Conservation (phyloP, 2,888 invertebrate genomes). For the Gnatocerus cornutus region DNA sequence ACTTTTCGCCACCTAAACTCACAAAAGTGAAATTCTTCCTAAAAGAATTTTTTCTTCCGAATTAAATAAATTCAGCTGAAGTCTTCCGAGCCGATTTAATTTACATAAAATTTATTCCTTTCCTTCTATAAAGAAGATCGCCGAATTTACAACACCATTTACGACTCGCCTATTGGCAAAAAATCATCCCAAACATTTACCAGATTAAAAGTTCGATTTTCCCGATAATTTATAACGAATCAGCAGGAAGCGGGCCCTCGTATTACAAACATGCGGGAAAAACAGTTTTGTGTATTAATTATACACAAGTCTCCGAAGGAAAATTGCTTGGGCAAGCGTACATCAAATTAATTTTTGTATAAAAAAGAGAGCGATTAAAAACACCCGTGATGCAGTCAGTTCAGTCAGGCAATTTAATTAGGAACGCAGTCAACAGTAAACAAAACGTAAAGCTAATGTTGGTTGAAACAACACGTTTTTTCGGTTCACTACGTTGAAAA, state of each 20-base stretch:
- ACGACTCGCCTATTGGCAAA: slow-evolving; percentile 17
- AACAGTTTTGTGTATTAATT: slow-evolving; percentile 11
- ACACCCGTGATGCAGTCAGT: slow-evolving; percentile 9
- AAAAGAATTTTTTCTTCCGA: slow-evolving; percentile 12
- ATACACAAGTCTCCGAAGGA: slow-evolving; percentile 6
- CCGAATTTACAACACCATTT: slow-evolving; percentile 17
- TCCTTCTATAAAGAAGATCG: slow-evolving; percentile 7
- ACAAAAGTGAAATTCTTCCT: too few relatives aligned
- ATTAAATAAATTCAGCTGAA: slow-evolving; percentile 13
- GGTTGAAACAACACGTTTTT: neutral
- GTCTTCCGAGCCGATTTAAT: slow-evolving; percentile 6
- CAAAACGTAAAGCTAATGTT: slow-evolving; percentile 12
- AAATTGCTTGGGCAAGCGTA: slow-evolving; percentile 19
- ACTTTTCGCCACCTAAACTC: neutral
- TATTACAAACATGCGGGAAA: neutral
- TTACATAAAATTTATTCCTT: slow-evolving; percentile 13
- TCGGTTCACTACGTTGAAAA: neutral
- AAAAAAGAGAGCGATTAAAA: slow-evolving; percentile 15
- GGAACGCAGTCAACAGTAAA: slow-evolving; percentile 10
- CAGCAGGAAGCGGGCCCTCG: neutral
- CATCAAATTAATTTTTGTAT: slow-evolving; percentile 13
- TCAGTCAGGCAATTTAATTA: slow-evolving; percentile 18
- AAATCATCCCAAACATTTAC: slow-evolving; percentile 24
- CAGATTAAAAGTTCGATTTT: slow-evolving; percentile 21
- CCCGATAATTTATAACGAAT: slow-evolving; percentile 12